A percentile compares a stretch with the other conserved stretches of the same genome.
These are phyloP conservation scores for Cossypha caffra DNA, from an alignment of 2,797 vertebrate genomes.

Conservation along the genomic window DNA sequence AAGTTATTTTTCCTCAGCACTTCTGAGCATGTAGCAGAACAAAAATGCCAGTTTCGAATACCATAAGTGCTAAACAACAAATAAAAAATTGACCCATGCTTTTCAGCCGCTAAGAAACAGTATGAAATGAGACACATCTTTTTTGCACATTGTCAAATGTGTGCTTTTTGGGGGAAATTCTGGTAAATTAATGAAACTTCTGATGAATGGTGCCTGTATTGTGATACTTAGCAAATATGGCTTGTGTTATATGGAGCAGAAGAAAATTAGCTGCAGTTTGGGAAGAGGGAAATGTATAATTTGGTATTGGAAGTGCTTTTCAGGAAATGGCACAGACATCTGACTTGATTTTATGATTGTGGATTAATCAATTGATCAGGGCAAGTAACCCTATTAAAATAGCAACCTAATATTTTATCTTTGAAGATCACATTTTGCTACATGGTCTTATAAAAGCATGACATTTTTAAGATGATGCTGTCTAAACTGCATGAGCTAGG, in stretches of 20 bases:
- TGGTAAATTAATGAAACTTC: slow-evolving; percentile 43
- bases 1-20: neutral
- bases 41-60: neutral
- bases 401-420: neutral
- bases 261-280: slow-evolving; percentile 42
- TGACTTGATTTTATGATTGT: slow-evolving; percentile 4
- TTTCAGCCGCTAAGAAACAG: neutral
- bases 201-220: neutral
- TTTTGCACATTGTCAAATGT: neutral
- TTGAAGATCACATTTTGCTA: neutral
- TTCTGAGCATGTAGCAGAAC: neutral
- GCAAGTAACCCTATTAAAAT: neutral
- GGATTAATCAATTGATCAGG: neutral
- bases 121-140: neutral
- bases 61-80: neutral
- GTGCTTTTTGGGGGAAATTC: neutral
- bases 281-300: slow-evolving; percentile 20
- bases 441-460: neutral
- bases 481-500: neutral
- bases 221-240: slow-evolving; percentile 35
- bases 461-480: neutral
- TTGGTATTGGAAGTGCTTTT: neutral
- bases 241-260: slow-evolving; percentile 22
- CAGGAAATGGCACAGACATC: neutral
- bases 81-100: neutral